These are phyloP conservation scores for Drosophila nasuta DNA, from an alignment of 1,140 invertebrate species.

Conservation along the genomic window DNA sequence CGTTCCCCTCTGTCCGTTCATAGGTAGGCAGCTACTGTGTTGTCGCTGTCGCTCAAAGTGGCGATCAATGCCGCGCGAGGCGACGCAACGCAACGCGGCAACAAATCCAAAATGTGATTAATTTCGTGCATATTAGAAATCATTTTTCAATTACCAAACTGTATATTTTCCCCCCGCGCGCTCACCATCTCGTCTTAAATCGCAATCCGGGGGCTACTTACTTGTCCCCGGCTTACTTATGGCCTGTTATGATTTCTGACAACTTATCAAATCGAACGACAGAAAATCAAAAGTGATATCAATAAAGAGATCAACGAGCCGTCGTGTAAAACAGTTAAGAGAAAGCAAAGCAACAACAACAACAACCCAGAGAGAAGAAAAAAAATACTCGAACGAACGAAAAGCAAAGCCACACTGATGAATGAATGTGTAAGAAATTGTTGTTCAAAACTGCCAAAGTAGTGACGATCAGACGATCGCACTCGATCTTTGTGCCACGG, in stretches of 20 bases:
- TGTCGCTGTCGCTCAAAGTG: conserved; percentile 76
- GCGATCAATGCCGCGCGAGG: conserved; percentile 57
- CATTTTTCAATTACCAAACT: conserved; percentile 80
- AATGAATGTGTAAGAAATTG: conserved; percentile 70
- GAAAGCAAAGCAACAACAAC: conserved; percentile 61
- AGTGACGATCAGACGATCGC: conserved; percentile 30
- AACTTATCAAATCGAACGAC: conserved; percentile 80
- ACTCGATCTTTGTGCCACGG: conserved; percentile 33
- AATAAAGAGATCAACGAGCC: conserved; percentile 78
- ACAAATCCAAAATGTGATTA: conserved; percentile 83
- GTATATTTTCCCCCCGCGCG: background rate
- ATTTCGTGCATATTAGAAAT: conserved; percentile 84
- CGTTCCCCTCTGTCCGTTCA: background rate
- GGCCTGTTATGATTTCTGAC: conserved; percentile 70
- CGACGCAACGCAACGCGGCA: conserved; percentile 15
- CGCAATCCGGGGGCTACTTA: conserved; percentile 46
- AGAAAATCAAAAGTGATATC: conserved; percentile 83
- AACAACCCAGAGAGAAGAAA: background rate
- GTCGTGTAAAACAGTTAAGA: conserved; percentile 67
- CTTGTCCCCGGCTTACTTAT: conserved; percentile 65
- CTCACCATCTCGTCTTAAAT: conserved; percentile 4
- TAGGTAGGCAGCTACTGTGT: conserved; percentile 65
- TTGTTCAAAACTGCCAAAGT: conserved; percentile 32
- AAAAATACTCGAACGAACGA: conserved; percentile 29
- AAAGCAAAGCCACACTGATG: conserved; percentile 45